Conservation (phyloP, 2,113 vertebrate genomes). For the Illadopsis cleaveri region DNA sequence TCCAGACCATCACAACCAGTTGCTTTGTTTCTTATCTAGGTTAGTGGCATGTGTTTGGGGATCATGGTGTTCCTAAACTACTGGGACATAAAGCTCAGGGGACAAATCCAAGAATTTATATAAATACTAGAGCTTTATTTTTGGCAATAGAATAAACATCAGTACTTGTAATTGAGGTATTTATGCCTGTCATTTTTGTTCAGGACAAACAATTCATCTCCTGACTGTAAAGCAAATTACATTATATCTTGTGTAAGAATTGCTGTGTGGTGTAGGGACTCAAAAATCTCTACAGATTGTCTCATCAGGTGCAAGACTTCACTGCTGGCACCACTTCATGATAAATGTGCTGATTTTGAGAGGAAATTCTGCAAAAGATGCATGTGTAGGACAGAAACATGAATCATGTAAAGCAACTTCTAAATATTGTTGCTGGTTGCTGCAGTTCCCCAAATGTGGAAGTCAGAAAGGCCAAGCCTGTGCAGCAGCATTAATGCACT, state of each 20-base stretch:
- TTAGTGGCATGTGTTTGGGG: not conserved
- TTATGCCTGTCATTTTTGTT: not conserved
- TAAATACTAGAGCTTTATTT: not conserved
- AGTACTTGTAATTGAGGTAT: not conserved
- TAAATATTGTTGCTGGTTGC: not conserved
- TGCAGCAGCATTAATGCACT: not conserved
- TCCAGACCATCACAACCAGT: not conserved
- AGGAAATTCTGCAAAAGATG: not conserved
- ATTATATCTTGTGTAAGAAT: not conserved
- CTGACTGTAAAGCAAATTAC: not conserved
- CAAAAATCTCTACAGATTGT: not conserved
- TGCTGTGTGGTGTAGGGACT: not conserved
- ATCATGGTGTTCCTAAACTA: not conserved
- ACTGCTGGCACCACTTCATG: not conserved
- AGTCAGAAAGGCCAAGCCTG: not conserved
- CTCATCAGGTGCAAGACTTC: not conserved
- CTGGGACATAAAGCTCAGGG: not conserved
- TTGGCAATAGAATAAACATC: not conserved
- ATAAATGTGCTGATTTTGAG: not conserved
- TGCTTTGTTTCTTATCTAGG: not conserved
- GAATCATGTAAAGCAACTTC: not conserved
- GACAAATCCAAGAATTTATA: not conserved
- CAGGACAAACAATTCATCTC: not conserved
- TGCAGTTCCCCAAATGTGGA: not conserved
- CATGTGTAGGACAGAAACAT: not conserved